Evolutionary conservation across 2,888 invertebrate genomes (phyloP), one percentile per base, ranked within the genome.

Genomic region (Crossocerus cetratus): DNA sequence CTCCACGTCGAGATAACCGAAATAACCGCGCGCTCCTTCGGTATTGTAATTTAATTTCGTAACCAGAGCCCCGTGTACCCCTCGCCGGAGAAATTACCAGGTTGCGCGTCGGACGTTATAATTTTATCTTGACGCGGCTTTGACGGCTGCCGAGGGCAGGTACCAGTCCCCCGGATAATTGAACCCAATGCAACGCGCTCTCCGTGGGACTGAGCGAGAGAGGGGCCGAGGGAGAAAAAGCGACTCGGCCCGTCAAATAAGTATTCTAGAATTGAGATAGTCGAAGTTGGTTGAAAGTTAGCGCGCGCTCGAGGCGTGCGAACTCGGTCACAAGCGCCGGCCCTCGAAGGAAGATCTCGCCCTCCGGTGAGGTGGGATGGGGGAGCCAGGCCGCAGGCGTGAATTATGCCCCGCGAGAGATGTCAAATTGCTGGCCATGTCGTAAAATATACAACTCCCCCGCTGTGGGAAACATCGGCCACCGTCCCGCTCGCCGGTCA

Each of bases 341-440:
- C 74, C 32, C 20, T 23, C 56, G 43, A 42, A 23, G 42, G 43
- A 42, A 54, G 66, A 16, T 44, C 69, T 69, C 69, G 65, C 69
- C 63, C 45, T 64, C 75, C 65, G 71, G 66, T 65, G 61, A 69
- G 59, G 66, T 69, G 68, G 64, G 65, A 67, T 62, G 63, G 67
- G 75, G 55, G 64, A 64, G 58, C 66, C 66, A 64, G 65, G 75
- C 74, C 74, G 59, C 81, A 79, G 80, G 88, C 88, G 89, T 90
- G 90, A 90, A 90, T 90, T 90, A 90, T 90, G 89, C 87, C 88
- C 87, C 90, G 87, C 88, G 90, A 89, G 89, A 90, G 89, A 90
- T 90, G 90, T 90, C 90, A 90, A 90, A 90, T 90, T 90, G 90
- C 89, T 89, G 88, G 89, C 87, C 88, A 89, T 90, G 90, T 90